A percentile compares a stretch with the other conserved stretches of the same genome.
Conservation (phyloP, 2,113 vertebrate genomes). For the Muntiacus muntjak region DNA sequence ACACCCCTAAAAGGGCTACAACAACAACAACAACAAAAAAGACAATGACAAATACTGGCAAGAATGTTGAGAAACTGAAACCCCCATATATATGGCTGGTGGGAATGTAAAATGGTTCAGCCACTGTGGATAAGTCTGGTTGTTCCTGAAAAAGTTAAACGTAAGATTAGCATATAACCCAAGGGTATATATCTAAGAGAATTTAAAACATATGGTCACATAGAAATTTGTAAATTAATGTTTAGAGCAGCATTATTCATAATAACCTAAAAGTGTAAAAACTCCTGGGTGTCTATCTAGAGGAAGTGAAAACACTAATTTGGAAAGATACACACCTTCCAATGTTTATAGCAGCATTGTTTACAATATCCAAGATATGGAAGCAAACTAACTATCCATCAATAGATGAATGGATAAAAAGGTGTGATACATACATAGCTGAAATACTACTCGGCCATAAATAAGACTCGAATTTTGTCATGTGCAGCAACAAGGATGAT, state of each 20-base stretch:
- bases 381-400: background rate
- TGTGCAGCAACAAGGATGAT: background rate
- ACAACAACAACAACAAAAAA: background rate
- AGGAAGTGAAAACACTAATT: background rate
- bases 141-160: background rate
- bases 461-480: background rate
- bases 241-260: background rate
- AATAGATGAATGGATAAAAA: background rate
- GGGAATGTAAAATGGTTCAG: background rate
- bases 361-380: background rate
- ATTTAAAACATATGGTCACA: background rate
- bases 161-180: background rate
- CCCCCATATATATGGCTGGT: background rate
- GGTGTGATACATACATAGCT: background rate
- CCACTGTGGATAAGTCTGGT: background rate
- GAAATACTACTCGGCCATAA: background rate
- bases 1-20: background rate
- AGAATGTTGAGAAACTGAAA: background rate
- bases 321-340: background rate
- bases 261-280: background rate
- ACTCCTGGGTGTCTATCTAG: background rate
- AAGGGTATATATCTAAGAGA: background rate
- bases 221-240: background rate
- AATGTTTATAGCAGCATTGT: background rate
- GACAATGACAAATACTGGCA: background rate